Conservation (phyloP, 2,797 vertebrate genomes). For the Rhynchotus rufescens region DNA sequence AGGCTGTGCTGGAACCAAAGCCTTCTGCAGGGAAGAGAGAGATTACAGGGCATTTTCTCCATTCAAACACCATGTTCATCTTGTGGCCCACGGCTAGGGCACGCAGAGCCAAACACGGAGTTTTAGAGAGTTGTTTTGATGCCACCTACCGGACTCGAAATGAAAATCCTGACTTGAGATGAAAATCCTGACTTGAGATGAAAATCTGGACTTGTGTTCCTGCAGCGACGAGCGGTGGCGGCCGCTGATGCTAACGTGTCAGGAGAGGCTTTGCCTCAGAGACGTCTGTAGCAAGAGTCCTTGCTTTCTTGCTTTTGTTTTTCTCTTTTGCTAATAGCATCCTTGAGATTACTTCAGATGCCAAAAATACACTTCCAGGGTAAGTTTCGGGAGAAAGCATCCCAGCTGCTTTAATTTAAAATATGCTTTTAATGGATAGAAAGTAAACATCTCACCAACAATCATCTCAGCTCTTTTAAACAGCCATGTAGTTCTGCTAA, state of each 20-base stretch:
- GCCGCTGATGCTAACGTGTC: not conserved
- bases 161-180: not conserved
- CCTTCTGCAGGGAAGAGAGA: not conserved
- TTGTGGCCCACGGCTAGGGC: not conserved
- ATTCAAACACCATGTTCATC: not conserved
- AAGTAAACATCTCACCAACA: not conserved
- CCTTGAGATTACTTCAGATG: not conserved
- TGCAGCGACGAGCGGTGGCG: fast-evolving
- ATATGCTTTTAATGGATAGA: not conserved
- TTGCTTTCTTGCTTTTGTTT: not conserved
- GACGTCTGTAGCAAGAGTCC: not conserved
- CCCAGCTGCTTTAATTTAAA: not conserved
- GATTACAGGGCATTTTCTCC: not conserved
- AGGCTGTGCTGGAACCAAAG: not conserved
- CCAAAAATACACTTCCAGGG: not conserved
- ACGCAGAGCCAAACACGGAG: not conserved
- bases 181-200: not conserved
- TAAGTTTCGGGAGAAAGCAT: not conserved
- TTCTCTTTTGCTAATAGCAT: not conserved
- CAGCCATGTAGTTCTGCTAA: not conserved
- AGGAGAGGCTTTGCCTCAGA: not conserved
- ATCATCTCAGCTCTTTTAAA: not conserved
- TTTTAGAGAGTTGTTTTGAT: conserved; percentile 18
- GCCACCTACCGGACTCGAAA: conserved; percentile 56
- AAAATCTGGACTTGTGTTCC: not conserved